Percentiles rank a stretch among this genome's conserved stretches.
Conservation (phyloP, 2,888 invertebrate species). For the Troilus luridus region DNA sequence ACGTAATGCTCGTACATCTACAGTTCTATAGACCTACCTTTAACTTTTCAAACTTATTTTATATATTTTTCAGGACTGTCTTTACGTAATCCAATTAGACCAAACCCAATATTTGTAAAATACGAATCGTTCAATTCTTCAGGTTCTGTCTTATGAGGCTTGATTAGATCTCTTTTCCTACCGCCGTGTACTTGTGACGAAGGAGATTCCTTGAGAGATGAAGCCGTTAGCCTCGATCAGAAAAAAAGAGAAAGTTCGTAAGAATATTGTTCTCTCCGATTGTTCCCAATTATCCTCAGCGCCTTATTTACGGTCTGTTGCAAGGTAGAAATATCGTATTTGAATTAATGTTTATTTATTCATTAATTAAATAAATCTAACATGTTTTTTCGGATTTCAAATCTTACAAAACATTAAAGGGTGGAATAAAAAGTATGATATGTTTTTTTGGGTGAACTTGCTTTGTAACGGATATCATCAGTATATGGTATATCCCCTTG, state of each 20-base stretch:
- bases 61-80: background rate
- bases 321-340: background rate
- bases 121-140: background rate
- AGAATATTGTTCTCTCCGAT: background rate
- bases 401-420: no score
- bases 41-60: background rate
- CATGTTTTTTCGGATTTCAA: no score
- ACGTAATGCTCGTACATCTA: no score
- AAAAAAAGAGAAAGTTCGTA: background rate
- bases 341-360: background rate
- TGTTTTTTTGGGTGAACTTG: no score
- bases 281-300: background rate
- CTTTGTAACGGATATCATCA: no score
- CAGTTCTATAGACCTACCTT: no score
- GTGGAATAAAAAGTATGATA: no score
- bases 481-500: no score
- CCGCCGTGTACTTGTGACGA: background rate
- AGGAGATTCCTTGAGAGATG: constrained; percentile 1
- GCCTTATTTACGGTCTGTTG: background rate
- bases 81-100: background rate
- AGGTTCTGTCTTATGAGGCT: background rate
- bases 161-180: background rate
- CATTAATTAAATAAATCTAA: no score
- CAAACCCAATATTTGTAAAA: background rate
- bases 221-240: background rate